These are phyloP conservation scores for Lepidurus couesii DNA, from an alignment of 1,140 invertebrate genomes.

Conservation along the genomic window DNA sequence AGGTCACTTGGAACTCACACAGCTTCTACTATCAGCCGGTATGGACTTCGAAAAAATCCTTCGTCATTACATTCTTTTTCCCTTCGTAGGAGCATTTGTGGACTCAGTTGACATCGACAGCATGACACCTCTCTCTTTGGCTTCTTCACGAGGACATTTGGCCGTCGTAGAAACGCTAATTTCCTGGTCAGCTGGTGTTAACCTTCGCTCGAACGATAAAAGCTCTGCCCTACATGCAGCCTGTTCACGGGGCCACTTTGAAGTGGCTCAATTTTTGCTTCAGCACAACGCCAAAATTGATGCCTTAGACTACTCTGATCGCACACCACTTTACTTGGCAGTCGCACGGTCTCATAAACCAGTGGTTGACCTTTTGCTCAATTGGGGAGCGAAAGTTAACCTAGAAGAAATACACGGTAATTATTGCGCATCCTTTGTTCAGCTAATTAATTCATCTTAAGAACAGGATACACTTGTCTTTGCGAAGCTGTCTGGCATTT, in stretches of 20 bases:
- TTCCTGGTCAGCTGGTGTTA: conserved; percentile 24
- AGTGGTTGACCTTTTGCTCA: conserved; percentile 48
- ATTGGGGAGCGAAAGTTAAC: conserved; percentile 51
- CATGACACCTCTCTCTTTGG: conserved; percentile 47
- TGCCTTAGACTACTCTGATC: conserved; percentile 51
- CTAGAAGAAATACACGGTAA: conserved; percentile 52
- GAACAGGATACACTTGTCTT: conserved; percentile 49
- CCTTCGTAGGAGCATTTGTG: conserved; percentile 32
- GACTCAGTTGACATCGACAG: conserved; percentile 42
- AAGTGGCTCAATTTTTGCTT: conserved; percentile 54
- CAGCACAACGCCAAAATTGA: conserved; percentile 54
- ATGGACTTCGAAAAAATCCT: conserved; percentile 31
- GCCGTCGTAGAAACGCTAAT: conserved; percentile 41
- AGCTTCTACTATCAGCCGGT: conserved; percentile 44
- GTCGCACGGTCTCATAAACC: conserved; percentile 47
- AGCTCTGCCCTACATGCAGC: conserved; percentile 49
- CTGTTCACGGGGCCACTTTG: conserved; percentile 49
- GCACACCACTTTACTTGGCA: conserved; percentile 53
- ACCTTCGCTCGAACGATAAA: conserved; percentile 41
- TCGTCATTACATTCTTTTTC: not conserved
- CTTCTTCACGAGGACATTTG: conserved; percentile 43
- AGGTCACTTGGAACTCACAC: conserved; percentile 50
- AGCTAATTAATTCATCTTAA: conserved; percentile 27
- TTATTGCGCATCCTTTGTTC: conserved; percentile 2
- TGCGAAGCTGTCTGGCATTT: conserved; percentile 52